These are phyloP conservation scores for Acropora yongei DNA, from an alignment of 64 coral and sea anemone genomes.

Conservation along the genomic window DNA sequence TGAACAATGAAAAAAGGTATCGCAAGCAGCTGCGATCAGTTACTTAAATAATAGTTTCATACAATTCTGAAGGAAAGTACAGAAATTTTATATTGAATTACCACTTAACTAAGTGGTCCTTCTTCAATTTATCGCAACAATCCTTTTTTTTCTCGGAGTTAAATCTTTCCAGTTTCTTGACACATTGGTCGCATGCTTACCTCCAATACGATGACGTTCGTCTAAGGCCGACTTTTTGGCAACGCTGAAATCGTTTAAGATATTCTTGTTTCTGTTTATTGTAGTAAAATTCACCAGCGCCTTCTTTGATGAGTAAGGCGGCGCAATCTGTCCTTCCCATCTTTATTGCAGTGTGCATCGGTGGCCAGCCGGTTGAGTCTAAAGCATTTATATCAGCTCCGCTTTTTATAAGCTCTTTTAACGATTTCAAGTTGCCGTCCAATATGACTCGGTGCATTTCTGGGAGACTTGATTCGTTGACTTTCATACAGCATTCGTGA, in stretches of 20 bases:
- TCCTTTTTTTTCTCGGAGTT: too few relatives aligned
- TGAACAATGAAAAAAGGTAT: not conserved
- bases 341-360: constrained; percentile 78
- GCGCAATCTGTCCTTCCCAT: constrained; percentile 78
- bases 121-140: too few relatives aligned
- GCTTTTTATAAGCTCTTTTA: constrained; percentile 63
- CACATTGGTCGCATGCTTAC: constrained; percentile 4
- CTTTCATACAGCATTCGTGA: not conserved
- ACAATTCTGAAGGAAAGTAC: too few relatives aligned
- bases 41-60: too few relatives aligned
- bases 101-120: too few relatives aligned
- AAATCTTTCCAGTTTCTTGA: not conserved
- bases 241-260: constrained; percentile 66
- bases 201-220: constrained; percentile 84
- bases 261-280: constrained; percentile 88
- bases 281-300: constrained; percentile 90
- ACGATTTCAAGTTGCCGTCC: constrained; percentile 63
- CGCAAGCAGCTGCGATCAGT: too few relatives aligned
- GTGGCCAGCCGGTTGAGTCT: constrained; percentile 83
- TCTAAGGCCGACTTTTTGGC: constrained; percentile 6
- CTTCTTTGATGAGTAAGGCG: constrained; percentile 84
- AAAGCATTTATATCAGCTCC: constrained; percentile 87
- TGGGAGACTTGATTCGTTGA: constrained; percentile 11
- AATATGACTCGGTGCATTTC: constrained; percentile 75
- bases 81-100: too few relatives aligned